Conservation (phyloP, 1,140 invertebrate genomes). For the Apis florea region DNA sequence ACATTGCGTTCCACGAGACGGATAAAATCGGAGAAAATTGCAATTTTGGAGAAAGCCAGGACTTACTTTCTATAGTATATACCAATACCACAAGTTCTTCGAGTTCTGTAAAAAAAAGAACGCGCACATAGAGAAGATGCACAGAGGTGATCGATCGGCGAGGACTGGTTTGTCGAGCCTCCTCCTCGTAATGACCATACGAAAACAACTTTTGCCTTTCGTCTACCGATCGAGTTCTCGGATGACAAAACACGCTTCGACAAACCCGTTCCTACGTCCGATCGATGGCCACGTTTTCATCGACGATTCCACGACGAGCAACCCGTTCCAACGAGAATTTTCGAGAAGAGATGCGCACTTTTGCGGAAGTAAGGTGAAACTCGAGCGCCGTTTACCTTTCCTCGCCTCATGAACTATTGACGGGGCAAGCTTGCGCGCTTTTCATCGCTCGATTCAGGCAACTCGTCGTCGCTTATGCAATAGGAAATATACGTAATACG, state of each 20-base stretch:
- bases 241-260: neutral
- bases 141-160: conserved; percentile 10
- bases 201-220: neutral
- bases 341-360: neutral
- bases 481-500: neutral
- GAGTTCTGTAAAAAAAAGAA: neutral
- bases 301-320: neutral
- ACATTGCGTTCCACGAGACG: neutral
- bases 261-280: neutral
- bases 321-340: neutral
- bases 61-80: neutral
- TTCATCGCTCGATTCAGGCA: neutral
- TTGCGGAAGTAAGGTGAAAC: neutral
- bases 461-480: neutral
- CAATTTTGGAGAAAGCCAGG: neutral
- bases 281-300: too few relatives aligned
- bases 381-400: neutral
- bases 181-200: neutral
- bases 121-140: neutral
- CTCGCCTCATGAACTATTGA: conserved; percentile 16
- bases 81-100: neutral
- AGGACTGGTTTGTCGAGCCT: neutral
- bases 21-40: neutral
- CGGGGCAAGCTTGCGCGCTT: neutral
- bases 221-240: neutral